A percentile compares a stretch with the other conserved stretches of the same genome.
Evolutionary conservation across 2,113 vertebrate genomes (phyloP).

Genomic region (Entelurus aequoreus): DNA sequence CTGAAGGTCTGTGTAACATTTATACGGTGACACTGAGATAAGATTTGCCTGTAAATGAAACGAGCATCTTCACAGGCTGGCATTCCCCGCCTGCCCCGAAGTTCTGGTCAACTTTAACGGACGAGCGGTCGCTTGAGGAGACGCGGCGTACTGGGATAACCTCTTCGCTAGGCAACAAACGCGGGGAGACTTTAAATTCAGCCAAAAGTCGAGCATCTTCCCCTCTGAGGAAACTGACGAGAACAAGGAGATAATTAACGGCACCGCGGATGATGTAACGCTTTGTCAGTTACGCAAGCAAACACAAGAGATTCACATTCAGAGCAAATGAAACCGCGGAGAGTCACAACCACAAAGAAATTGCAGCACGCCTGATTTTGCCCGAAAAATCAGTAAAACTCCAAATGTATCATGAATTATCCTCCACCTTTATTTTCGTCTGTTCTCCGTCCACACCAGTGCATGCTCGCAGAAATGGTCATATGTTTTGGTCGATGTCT

Average conservation of each 20-base stretch:
- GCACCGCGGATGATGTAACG: slow-evolving; percentile 31
- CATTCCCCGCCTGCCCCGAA: too few relatives aligned
- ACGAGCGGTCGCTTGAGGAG: neutral
- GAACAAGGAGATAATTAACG: slow-evolving; percentile 22
- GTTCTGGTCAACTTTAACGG: neutral
- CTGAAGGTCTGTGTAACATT: neutral
- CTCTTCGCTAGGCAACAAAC: neutral
- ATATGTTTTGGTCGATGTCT: too few relatives aligned
- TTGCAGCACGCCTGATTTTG: too few relatives aligned
- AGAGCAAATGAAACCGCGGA: slow-evolving; percentile 3
- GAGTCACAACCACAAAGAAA: neutral
- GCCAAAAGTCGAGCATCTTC: neutral
- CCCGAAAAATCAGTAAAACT: too few relatives aligned
- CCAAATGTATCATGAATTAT: too few relatives aligned
- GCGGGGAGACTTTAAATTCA: neutral
- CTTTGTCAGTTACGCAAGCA: slow-evolving; percentile 24
- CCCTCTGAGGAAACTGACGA: slow-evolving; percentile 10
- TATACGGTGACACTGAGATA: too few relatives aligned
- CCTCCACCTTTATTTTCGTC: too few relatives aligned
- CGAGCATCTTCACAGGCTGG: too few relatives aligned
- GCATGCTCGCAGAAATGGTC: too few relatives aligned
- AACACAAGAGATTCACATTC: slow-evolving; percentile 3
- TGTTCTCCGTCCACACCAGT: too few relatives aligned
- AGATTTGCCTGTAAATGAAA: too few relatives aligned
- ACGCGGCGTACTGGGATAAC: neutral